phyloP scores from a whole-genome alignment of 2,888 invertebrate species.

The Bibio marci region DNA sequence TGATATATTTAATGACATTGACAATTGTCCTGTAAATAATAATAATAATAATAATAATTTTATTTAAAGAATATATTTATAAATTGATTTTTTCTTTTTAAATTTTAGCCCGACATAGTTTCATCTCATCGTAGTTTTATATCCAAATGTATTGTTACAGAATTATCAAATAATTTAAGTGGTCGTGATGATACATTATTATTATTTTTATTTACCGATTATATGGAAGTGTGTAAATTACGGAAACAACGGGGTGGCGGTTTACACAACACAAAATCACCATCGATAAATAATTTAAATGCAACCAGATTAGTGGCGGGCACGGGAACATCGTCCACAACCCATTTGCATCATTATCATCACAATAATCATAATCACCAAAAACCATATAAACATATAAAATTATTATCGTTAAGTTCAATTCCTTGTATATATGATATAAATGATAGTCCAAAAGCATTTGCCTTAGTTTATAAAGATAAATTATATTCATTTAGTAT shows the following conservation, averaged over 20 bases:
- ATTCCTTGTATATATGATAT: slow-evolving; percentile 87
- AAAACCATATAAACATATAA: slow-evolving; percentile 83
- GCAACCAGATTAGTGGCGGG: slow-evolving; percentile 12
- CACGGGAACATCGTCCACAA: not conserved
- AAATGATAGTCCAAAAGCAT: slow-evolving; percentile 74
- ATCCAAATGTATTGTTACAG: slow-evolving; percentile 73
- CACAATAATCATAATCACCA: not conserved
- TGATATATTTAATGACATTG: slow-evolving; percentile 95
- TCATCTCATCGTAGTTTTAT: slow-evolving; percentile 86
- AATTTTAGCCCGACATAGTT: slow-evolving; percentile 63
- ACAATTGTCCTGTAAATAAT: slow-evolving; percentile 78
- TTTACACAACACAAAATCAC: slow-evolving; percentile 40
- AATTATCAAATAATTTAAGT: slow-evolving; percentile 66
- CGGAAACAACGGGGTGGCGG: slow-evolving; percentile 64
- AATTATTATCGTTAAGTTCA: slow-evolving; percentile 71
- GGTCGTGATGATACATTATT: slow-evolving; percentile 76
- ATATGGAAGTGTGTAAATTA: slow-evolving; percentile 80
- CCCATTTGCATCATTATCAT: no score
- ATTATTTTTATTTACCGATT: slow-evolving; percentile 86
- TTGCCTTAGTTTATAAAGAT: slow-evolving; percentile 77
- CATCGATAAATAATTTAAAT: slow-evolving; percentile 44
- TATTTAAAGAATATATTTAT: not conserved
- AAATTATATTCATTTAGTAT: slow-evolving; percentile 76
- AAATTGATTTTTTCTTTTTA: slow-evolving; percentile 1
- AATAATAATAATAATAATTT: no score